phyloP scores from a whole-genome alignment of 1,140 invertebrate genomes.

The Chlorops oryzae region DNA sequence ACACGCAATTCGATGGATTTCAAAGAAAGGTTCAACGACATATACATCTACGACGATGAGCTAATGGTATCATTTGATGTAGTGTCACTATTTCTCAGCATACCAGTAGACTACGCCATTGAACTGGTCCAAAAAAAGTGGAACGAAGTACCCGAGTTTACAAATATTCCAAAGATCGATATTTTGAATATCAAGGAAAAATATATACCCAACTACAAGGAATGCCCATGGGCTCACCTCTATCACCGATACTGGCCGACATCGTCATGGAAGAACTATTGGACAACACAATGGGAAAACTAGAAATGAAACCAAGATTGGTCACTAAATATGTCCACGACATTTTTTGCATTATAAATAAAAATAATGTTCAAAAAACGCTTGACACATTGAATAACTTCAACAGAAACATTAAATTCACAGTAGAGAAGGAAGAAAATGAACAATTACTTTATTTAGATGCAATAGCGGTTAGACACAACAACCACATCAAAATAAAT shows the following conservation, averaged over 20 bases:
- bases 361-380: neutral
- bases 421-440: too few relatives aligned
- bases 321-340: slow-evolving; percentile 5
- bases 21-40: too few relatives aligned
- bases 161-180: slow-evolving; percentile 1
- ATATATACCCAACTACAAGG: neutral
- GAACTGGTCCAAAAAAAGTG: too few relatives aligned
- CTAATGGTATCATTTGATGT: too few relatives aligned
- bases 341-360: neutral
- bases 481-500: too few relatives aligned
- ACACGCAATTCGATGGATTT: too few relatives aligned
- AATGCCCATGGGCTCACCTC: slow-evolving; percentile 3
- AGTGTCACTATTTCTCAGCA: too few relatives aligned
- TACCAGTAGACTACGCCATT: too few relatives aligned
- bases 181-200: neutral
- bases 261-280: slow-evolving; percentile 6
- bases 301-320: slow-evolving; percentile 1
- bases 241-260: neutral
- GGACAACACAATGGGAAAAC: neutral
- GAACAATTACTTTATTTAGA: too few relatives aligned
- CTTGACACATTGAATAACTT: neutral
- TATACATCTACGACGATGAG: too few relatives aligned
- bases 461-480: too few relatives aligned
- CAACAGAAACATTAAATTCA: neutral
- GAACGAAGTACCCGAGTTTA: neutral